phyloP scores from a whole-genome alignment of 2,797 vertebrate genomes.

The Pygocentrus nattereri region DNA sequence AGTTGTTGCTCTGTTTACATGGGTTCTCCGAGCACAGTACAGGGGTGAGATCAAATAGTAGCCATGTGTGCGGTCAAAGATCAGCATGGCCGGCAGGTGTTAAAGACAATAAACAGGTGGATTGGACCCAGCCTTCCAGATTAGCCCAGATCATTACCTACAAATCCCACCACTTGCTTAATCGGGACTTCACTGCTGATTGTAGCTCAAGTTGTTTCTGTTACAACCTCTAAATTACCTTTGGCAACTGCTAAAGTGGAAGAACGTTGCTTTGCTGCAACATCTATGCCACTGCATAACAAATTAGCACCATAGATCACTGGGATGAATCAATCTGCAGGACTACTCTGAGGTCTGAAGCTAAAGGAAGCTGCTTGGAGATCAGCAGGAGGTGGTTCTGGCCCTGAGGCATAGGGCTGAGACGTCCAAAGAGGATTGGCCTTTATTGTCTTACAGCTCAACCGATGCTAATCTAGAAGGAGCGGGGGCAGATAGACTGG shows the following conservation, averaged over 20 bases:
- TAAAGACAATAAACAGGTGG: conserved; percentile 72
- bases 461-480: conserved; percentile 72
- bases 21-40: background rate
- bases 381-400: conserved; percentile 17
- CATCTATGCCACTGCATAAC: background rate
- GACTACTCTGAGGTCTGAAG: background rate
- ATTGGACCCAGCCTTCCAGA: conserved; percentile 66
- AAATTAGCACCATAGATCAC: background rate
- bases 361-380: background rate
- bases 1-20: no score
- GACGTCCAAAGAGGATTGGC: conserved; percentile 68
- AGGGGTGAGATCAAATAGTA: no score
- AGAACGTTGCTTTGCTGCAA: background rate
- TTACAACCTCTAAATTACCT: background rate
- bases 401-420: conserved; percentile 59
- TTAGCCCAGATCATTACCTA: conserved; percentile 75
- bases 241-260: background rate
- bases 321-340: background rate
- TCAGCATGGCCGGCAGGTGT: conserved; percentile 66
- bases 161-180: conserved; percentile 60
- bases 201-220: no score
- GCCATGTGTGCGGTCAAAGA: background rate
- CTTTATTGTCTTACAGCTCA: conserved; percentile 63
- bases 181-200: background rate
- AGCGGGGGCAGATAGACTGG: conserved; percentile 67